Evolutionary conservation across 35 echinoderm and acorn worm genomes (phyloP).

Genomic region (Apostichopus japonicus): DNA sequence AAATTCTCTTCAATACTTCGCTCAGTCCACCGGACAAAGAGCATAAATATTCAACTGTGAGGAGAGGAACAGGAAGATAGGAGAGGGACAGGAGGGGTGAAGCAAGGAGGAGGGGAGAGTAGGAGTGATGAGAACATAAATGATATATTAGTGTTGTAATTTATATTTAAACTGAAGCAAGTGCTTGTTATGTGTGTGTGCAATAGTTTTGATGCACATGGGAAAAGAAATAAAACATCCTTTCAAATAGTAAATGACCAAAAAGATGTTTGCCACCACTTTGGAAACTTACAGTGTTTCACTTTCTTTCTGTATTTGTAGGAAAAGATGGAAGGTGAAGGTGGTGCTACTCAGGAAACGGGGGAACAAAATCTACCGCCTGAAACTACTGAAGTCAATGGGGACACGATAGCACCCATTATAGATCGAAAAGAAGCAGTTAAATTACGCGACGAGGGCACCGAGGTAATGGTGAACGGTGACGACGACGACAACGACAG

Average conservation of each 20-base stretch:
- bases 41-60: not conserved
- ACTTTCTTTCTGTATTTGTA: not conserved
- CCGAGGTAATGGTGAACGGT: slow-evolving; percentile 40
- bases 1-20: too few species aligned
- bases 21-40: too few species aligned
- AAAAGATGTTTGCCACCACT: too few species aligned
- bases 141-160: too few species aligned
- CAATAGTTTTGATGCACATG: not conserved
- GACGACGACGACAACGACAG: not conserved
- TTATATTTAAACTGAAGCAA: too few species aligned
- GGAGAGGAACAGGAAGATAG: not conserved
- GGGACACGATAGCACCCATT: not conserved
- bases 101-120: not conserved
- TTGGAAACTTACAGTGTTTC: too few species aligned
- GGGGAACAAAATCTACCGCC: slow-evolving; percentile 5
- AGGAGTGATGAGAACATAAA: not conserved
- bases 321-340: slow-evolving; percentile 43
- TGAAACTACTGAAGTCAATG: not conserved
- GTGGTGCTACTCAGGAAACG: not conserved
- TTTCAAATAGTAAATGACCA: too few species aligned
- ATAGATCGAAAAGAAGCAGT: slow-evolving; percentile 33
- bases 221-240: too few species aligned
- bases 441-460: slow-evolving; percentile 1
- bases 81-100: too few species aligned
- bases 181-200: not conserved